phyloP scores from a whole-genome alignment of 2,797 vertebrate species.

The Thamnophis elegans region DNA sequence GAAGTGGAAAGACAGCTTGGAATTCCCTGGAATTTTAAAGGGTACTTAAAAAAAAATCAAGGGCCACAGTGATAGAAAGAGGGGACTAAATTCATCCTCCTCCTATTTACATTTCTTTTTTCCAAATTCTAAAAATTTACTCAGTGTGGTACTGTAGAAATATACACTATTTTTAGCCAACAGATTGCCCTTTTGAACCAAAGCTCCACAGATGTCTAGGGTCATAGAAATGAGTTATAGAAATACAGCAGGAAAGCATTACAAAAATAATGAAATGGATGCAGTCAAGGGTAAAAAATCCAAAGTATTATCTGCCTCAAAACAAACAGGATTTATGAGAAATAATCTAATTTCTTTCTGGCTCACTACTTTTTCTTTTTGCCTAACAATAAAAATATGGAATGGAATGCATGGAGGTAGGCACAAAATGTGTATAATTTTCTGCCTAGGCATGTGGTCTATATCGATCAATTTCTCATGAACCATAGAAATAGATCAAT shows the following conservation, averaged over 20 bases:
- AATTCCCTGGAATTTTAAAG: neutral
- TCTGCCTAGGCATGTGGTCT: neutral
- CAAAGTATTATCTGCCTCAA: constrained; percentile 12
- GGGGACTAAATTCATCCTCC: neutral
- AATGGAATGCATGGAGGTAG: neutral
- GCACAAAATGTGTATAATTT: neutral
- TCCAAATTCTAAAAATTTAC: neutral
- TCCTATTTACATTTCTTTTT: neutral
- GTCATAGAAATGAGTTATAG: neutral
- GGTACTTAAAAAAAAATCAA: neutral
- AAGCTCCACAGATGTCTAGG: neutral
- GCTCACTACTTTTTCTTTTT: neutral
- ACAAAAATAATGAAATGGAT: neutral
- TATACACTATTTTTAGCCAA: neutral
- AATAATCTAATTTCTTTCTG: neutral
- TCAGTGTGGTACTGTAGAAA: neutral
- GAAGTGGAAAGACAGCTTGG: neutral
- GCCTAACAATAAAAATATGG: neutral
- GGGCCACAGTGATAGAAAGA: neutral
- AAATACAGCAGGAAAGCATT: constrained; percentile 3
- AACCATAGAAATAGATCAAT: neutral
- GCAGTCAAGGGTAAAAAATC: neutral
- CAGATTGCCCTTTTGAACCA: neutral
- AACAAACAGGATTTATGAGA: neutral
- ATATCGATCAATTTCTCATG: neutral